Conservation (phyloP, 2,888 invertebrate genomes). For the Drosophila hamatofila region DNA sequence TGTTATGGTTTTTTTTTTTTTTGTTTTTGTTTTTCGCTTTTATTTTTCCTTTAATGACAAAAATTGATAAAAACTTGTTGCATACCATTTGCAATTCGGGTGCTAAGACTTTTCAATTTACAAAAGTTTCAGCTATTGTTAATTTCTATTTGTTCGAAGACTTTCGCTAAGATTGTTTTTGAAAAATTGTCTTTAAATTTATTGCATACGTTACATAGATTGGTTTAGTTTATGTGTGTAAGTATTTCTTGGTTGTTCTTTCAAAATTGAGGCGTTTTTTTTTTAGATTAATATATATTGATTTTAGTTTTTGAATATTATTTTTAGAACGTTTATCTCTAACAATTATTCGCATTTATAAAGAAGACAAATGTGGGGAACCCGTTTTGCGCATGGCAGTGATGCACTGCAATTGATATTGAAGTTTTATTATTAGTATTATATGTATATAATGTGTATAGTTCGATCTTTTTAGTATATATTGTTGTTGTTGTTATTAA, state of each 20-base stretch:
- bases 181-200: constrained; percentile 49
- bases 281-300: background rate
- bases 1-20: constrained; percentile 25
- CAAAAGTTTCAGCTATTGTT: constrained; percentile 10
- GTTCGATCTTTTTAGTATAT: constrained; percentile 11
- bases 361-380: constrained; percentile 70
- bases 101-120: background rate
- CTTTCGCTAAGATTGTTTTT: constrained; percentile 48
- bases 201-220: constrained; percentile 75
- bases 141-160: constrained; percentile 37
- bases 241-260: constrained; percentile 20
- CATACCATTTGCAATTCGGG: constrained; percentile 46
- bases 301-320: background rate
- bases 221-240: constrained; percentile 42
- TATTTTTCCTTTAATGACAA: constrained; percentile 13
- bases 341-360: constrained; percentile 38
- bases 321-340: constrained; percentile 8
- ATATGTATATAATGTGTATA: constrained; percentile 30
- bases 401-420: constrained; percentile 79
- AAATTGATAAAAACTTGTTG: constrained; percentile 31
- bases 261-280: constrained; percentile 34
- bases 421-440: constrained; percentile 22
- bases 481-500: constrained; percentile 23
- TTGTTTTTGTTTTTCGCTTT: background rate
- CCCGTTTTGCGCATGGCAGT: constrained; percentile 79